Evolutionary conservation across 2,888 invertebrate species (phyloP), one percentile per base, ranked within the genome.

Genomic region (Tineola bisselliella): DNA sequence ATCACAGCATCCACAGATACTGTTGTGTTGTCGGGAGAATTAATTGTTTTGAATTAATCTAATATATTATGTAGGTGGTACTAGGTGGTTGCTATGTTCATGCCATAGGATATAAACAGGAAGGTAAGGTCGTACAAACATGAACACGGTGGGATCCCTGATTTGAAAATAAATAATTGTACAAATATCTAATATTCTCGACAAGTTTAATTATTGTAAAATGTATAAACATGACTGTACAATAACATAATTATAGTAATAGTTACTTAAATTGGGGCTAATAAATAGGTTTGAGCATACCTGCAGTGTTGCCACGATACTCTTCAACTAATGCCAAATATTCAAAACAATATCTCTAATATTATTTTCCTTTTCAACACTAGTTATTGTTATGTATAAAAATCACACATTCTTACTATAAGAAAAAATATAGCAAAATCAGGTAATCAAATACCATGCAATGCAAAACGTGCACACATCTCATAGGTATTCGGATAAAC

Each of bases 151-250:
- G 68, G 75, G 78, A 73, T 48, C 48, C 48, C 48, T 48, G 48
- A 5, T 17, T n/a, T 17, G 48, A 15, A 48, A 48, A 17, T 43
- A 48, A 48, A 48, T 48, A 48, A 48, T 48, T 8, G 10, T n/a
- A 48, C 48, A 48, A 48, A 15, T 13, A 43, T 43, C 2, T 43
- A 48, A 48, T 48, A 69, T 75, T 79, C 72, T 80, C 74, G 79
- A 81, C 79, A 79, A 77, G 79, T 81, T 82, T 82, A 81, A 82
- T 81, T 73, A 73, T 76, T 77, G 77, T 79, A 81, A 79, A 77
- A 72, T 78, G 75, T 80, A 79, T 79, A 80, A 80, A 81, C 75
- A 62, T 57, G 69, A 75, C 81, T 81, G 81, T 81, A 81, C 78
- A 81, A 76, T 78, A 70, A 76, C 74, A 77, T 81, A 80, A 81